A percentile compares a stretch with the other conserved stretches of the same genome.
These are phyloP conservation scores for Polyommatus icarus DNA, from an alignment of 2,888 invertebrate species.

Conservation along the genomic window DNA sequence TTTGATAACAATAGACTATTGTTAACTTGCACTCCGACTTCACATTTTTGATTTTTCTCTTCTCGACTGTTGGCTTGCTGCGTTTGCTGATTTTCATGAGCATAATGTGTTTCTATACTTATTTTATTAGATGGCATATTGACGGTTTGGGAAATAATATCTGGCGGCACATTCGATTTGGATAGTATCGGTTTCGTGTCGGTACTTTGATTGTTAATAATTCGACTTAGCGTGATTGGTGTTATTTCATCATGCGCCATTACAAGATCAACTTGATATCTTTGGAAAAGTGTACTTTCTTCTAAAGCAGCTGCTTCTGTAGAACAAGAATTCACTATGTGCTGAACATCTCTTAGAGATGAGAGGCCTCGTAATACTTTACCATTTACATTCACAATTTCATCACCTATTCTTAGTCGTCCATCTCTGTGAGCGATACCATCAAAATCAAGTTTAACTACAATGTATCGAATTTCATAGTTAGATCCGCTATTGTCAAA, in stretches of 20 bases:
- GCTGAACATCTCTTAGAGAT: constrained; percentile 83
- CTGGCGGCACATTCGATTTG: constrained; percentile 63
- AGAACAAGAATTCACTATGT: constrained; percentile 78
- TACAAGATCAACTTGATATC: constrained; percentile 81
- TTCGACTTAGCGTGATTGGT: constrained; percentile 73
- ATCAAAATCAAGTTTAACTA: constrained; percentile 82
- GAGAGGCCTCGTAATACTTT: constrained; percentile 87
- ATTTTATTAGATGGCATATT: constrained; percentile 68
- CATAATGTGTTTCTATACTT: constrained; percentile 73
- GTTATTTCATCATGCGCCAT: constrained; percentile 84
- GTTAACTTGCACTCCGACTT: constrained; percentile 62
- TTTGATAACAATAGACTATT: constrained; percentile 58
- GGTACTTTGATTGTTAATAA: constrained; percentile 62
- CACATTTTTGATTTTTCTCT: constrained; percentile 57
- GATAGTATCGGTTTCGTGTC: constrained; percentile 54
- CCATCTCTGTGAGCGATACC: constrained; percentile 89
- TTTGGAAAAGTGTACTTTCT: constrained; percentile 64
- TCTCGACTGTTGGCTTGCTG: constrained; percentile 50
- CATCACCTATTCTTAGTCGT: constrained; percentile 90
- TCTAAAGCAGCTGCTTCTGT: constrained; percentile 69
- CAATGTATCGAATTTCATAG: constrained; percentile 82
- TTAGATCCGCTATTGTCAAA: constrained; percentile 74
- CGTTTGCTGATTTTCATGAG: constrained; percentile 58
- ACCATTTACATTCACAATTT: constrained; percentile 94
- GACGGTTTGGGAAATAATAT: constrained; percentile 72